Percentiles rank a stretch among this genome's conserved stretches.
phyloP scores from a whole-genome alignment of 2,888 invertebrate genomes.

The Dolomedes plantarius region DNA sequence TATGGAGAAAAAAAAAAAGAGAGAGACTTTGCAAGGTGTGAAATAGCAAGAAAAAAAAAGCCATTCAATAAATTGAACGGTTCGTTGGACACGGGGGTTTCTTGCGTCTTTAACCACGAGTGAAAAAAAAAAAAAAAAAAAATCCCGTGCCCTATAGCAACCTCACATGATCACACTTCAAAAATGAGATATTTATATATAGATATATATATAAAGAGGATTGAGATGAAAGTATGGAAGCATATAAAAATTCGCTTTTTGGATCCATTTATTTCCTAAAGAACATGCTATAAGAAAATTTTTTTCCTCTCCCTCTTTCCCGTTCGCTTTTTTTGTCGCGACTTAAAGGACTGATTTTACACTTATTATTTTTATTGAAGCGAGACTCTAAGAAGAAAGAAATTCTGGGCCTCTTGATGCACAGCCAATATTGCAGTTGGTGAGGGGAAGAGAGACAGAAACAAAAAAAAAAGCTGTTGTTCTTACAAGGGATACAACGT shows the following conservation, averaged over 20 bases:
- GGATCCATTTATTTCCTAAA: conserved; percentile 59
- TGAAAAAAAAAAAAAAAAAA: conserved; percentile 24
- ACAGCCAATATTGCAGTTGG: background rate
- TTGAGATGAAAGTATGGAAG: conserved; percentile 57
- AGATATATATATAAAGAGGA: conserved; percentile 62
- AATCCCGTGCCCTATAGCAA: conserved; percentile 53
- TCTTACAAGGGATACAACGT: background rate
- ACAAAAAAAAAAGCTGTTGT: too few relatives aligned
- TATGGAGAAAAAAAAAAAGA: conserved; percentile 7
- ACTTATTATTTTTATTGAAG: conserved; percentile 41
- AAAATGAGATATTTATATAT: conserved; percentile 69
- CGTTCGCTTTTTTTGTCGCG: background rate
- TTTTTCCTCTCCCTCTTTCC: background rate
- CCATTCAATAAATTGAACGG: conserved; percentile 71
- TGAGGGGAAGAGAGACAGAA: too few relatives aligned
- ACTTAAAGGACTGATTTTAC: conserved; percentile 31
- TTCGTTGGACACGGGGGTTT: conserved; percentile 48
- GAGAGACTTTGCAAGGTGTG: background rate
- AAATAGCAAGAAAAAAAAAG: conserved; percentile 29
- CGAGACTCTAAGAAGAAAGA: background rate
- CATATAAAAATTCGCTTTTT: conserved; percentile 51
- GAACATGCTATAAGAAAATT: background rate
- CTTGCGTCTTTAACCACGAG: conserved; percentile 62
- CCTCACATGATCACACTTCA: conserved; percentile 63
- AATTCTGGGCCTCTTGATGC: background rate